Evolutionary conservation across 2,113 vertebrate species (phyloP), one percentile per base, ranked within the genome.

Genomic region (Bujurquina vittata): DNA sequence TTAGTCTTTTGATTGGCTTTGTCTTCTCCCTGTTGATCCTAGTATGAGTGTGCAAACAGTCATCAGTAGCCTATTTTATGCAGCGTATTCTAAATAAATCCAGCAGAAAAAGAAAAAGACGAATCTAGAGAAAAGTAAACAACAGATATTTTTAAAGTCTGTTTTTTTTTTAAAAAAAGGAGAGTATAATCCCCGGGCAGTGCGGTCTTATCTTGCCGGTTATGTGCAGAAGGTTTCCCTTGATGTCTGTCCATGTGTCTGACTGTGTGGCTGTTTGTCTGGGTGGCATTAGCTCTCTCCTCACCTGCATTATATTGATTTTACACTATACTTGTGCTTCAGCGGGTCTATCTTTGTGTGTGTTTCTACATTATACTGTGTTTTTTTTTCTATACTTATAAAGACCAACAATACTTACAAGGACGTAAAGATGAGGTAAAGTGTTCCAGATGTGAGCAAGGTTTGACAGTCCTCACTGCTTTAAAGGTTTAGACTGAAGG

Each of bases 41-140:
- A 81, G 74, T 76, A 81, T 79, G 93, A 95, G 94, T 92, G 95
- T 97, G 97, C 97, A 97, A 98, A 98, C 97, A 97, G 97, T 97
- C 96, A 14, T 93, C 52, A 18, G 67, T 31, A 72, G 26, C 67
- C 67, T 72, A n/a, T 72, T 72, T 54, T 91, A 81, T 85, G 83
- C 89, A 95, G 92, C 93, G 95, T 94, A 94, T 92, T 11, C 43
- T 62, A 88, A 94, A 92, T 93, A 95, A 94, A 96, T 95, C 92
- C 95, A 95, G 94, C 93, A 89, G n/a, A 65, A 46, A 2, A 46
- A 67, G 4, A 33, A 7, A 33, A 2, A 85, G 85, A 73, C 93
- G 95, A 94, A 93, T 62, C 77, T 33, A 55, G 79, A 83, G 18
- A 55, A 43, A 95, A 74, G 77, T 79, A 85, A 92, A 89, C 14